Evolutionary conservation across 2,113 vertebrate species (phyloP).

Genomic region (Caranx melampygus): DNA sequence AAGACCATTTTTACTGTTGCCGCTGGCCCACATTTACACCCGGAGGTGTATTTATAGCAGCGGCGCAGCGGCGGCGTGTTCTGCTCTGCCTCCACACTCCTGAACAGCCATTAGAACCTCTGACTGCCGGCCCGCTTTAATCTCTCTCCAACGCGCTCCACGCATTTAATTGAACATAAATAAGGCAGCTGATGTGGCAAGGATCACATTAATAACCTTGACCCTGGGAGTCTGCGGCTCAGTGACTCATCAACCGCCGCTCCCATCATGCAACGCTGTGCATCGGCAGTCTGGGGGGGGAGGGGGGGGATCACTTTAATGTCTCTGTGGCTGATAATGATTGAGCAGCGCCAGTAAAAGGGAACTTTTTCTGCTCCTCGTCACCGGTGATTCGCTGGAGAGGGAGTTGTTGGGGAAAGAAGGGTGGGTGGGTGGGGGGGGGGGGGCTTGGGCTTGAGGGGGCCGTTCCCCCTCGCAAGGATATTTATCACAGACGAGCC

Average conservation of each 20-base stretch:
- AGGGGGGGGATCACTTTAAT: constrained; percentile 50
- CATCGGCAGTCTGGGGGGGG: constrained; percentile 40
- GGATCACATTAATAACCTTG: constrained; percentile 74
- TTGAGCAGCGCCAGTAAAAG: constrained; percentile 53
- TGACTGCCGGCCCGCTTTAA: constrained; percentile 63
- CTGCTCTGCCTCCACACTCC: constrained; percentile 19
- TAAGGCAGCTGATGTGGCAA: constrained; percentile 48
- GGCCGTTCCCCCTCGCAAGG: constrained; percentile 47
- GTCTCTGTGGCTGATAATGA: constrained; percentile 42
- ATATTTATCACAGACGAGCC: constrained; percentile 75
- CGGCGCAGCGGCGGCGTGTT: background rate
- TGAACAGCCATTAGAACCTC: constrained; percentile 50
- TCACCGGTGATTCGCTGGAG: constrained; percentile 20
- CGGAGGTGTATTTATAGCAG: constrained; percentile 13
- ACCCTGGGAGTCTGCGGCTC: constrained; percentile 58
- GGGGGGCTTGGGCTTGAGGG: constrained; percentile 54
- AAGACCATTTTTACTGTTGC: constrained; percentile 5
- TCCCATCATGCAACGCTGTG: constrained; percentile 57
- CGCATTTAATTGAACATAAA: constrained; percentile 72
- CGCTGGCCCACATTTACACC: constrained; percentile 31
- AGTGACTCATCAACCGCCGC: constrained; percentile 59
- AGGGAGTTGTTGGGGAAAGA: constrained; percentile 17
- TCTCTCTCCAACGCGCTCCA: constrained; percentile 62
- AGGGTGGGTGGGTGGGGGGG: background rate
- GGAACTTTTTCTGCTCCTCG: constrained; percentile 48